These are phyloP conservation scores for Nansenia antarctica DNA, from an alignment of 2,113 vertebrate genomes.

Conservation along the genomic window DNA sequence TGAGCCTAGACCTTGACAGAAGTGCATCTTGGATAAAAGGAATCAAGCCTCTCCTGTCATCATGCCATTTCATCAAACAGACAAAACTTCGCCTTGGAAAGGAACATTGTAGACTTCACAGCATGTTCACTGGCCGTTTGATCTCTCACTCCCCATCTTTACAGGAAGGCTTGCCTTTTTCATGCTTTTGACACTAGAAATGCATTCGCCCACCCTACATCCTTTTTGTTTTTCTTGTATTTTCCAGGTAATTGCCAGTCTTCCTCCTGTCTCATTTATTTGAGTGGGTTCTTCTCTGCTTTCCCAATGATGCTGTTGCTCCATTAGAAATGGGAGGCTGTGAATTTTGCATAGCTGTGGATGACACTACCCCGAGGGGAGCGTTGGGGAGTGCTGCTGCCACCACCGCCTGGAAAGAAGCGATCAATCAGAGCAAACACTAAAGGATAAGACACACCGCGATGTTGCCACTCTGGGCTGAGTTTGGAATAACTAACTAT, in stretches of 20 bases:
- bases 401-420: not conserved
- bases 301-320: constrained; percentile 27
- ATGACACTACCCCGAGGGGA: not conserved
- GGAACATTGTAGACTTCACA: not conserved
- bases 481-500: not conserved
- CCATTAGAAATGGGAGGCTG: constrained; percentile 31
- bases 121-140: constrained; percentile 8
- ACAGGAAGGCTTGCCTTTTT: constrained; percentile 22
- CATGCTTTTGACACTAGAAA: constrained; percentile 34
- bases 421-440: not conserved
- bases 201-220: constrained; percentile 22
- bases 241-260: constrained; percentile 51
- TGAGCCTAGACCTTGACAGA: not conserved
- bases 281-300: constrained; percentile 19
- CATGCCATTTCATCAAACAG: too few relatives aligned
- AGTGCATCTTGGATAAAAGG: not conserved
- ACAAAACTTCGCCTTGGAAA: too few relatives aligned
- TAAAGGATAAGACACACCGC: not conserved
- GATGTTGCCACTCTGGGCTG: not conserved
- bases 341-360: constrained; percentile 21
- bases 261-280: constrained; percentile 40
- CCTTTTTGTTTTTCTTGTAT: constrained; percentile 21
- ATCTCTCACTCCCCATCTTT: constrained; percentile 19
- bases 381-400: not conserved
- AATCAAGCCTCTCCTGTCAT: not conserved